Evolutionary conservation across 2,888 invertebrate species (phyloP), one percentile per base, ranked within the genome.

Genomic region (Cryptus viduatorius): DNA sequence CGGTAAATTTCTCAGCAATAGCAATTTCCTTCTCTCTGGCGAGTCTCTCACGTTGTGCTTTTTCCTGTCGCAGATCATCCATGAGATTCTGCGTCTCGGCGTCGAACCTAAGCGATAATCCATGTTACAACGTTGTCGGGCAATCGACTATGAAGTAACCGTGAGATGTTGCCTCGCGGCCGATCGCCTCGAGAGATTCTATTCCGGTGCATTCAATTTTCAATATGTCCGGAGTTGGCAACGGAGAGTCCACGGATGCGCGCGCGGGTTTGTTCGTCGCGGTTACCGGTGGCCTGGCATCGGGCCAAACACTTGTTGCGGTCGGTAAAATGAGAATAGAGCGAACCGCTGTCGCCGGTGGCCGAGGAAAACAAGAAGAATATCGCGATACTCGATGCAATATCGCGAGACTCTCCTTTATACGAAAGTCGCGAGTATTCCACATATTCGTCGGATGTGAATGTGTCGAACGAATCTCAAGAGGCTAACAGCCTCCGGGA

Each of bases 1-100:
- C 94, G 3, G 97, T 96, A 92, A 97, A 98, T 91, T 98, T 98
- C 93, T 98, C 98, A 3, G 98, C 97, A 89, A 96, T 95, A 37
- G 97, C 95, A 83, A 97, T 96, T 93, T 99, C 98, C 86, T 97
- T 96, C 92, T 99, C 98, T 42, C 98, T 95, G 12, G 97, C 95
- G 48, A 97, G 94, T 84, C 98, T 95, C 88, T 99, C 98, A 89
- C 96, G 96, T 80, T 96, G 95, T 73, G 96, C 95, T 84, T 96
- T 96, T 92, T 98, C 98, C 86, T 97, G 96, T 86, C 97, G 96
- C 80, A 97, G 94, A 90, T 97, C 98, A 90, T 98, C 98, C 91
- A 97, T 96, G 86, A 97, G 94, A 90, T 97, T 95, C 93, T 97
- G 97, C 37, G 98, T 96, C 93, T 98, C 98, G 14, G 96, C 95